Evolutionary conservation across 2,888 invertebrate genomes (phyloP), one percentile per base, ranked within the genome.

Genomic region (Bugula neritina): DNA sequence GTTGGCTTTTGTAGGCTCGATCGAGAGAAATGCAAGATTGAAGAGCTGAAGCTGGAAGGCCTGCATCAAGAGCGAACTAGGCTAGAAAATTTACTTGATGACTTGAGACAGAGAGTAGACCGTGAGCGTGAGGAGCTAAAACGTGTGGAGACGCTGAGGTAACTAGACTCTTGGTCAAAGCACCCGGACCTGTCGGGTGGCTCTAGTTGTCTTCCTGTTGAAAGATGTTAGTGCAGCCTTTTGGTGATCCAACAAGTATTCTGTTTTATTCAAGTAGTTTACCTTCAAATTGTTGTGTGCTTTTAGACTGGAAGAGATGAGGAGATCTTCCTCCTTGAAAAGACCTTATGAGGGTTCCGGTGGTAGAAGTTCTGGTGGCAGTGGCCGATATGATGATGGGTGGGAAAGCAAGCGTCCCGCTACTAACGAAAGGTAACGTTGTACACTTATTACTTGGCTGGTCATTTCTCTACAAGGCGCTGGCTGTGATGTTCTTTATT

Each of bases 81-180:
- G 31, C 72, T 74, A 27, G 76, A 77, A 54, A 58, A 74, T 13
- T 35, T 74, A 80, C 89, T 92, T 89, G 35, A 88, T 71, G 89
- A 89, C 79, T 23, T 70, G 54, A 69, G 70, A 89, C 90, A 83
- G 76, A 81, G 83, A 71, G 77, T 85, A 52, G 85, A 84, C 74
- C 75, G 90, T 77, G 94, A 94, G 81, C 89, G 92, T 78, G 87
- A 93, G 77, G 93, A 94, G 80, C 85, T 94, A 73, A 90, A 92
- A 83, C 87, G 92, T 73, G 91, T 71, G 29, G 71, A 71, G 72
- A 63, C 63, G 31, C 34, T 63, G 3, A 63, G 63, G 63, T 63
- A 10, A 25, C n/a, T n/a, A n/a, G n/a, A n/a, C n/a, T n/a, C n/a
- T n/a, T n/a, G n/a, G n/a, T n/a, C n/a, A n/a, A n/a, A n/a, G n/a